These are phyloP conservation scores for Teleogryllus occipitalis DNA, from an alignment of 1,140 invertebrate species.

Conservation along the genomic window DNA sequence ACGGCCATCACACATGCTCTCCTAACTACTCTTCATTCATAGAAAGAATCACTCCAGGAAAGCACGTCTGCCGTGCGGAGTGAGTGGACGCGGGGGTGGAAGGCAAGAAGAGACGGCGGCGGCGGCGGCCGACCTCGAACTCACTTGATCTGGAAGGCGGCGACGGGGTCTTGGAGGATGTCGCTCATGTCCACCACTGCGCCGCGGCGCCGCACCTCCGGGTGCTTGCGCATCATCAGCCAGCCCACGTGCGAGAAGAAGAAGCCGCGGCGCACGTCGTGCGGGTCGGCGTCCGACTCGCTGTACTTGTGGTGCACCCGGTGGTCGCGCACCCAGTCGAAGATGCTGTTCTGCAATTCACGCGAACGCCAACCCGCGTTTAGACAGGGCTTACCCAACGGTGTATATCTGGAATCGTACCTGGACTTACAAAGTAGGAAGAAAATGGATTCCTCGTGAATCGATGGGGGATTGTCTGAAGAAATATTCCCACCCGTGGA, in stretches of 20 bases:
- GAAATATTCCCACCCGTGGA: too few relatives aligned
- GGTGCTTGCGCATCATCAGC: conserved; percentile 78
- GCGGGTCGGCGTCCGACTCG: conserved; percentile 84
- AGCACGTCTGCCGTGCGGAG: too few relatives aligned
- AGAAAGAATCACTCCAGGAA: too few relatives aligned
- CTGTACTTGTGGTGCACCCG: conserved; percentile 83
- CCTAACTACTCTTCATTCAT: too few relatives aligned
- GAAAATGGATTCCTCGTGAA: neutral
- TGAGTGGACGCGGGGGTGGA: too few relatives aligned
- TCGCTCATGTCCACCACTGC: conserved; percentile 69
- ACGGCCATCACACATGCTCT: too few relatives aligned
- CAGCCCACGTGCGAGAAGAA: conserved; percentile 89
- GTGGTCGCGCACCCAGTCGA: conserved; percentile 69
- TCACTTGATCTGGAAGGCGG: conserved; percentile 52
- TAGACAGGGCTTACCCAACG: neutral
- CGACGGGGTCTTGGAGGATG: conserved; percentile 62
- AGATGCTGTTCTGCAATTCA: conserved; percentile 46
- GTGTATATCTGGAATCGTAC: neutral
- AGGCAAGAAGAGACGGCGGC: too few relatives aligned
- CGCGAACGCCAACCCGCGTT: neutral
- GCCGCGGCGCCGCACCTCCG: conserved; percentile 66
- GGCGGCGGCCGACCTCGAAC: neutral
- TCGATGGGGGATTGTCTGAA: neutral
- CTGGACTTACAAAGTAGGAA: neutral
- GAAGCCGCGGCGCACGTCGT: conserved; percentile 80